Evolutionary conservation across 2,797 vertebrate genomes (phyloP), one percentile per base, ranked within the genome.

Genomic region (Sternarchorhynchus goeldii): DNA sequence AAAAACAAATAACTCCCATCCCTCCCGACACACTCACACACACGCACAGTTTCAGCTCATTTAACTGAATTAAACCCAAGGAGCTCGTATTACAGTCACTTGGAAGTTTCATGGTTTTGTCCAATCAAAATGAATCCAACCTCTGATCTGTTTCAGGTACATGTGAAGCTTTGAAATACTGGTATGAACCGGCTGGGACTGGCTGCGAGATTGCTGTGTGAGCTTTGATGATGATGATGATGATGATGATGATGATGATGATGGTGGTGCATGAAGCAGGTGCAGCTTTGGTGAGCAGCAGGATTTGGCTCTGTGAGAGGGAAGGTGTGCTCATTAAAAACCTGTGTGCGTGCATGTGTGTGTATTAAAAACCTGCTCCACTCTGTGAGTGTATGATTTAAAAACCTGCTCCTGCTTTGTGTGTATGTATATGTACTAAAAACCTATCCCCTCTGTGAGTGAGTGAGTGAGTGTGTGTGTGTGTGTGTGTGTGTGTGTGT

Each of bases 161-260:
- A 2, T 20, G 63, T n/a, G 17, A 39, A 34, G 62, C 16, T 18
- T 16, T 65, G 10, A 65, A 39, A 20, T 18, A 8, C n/a, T 20
- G 63, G 63, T 65, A 36, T 39, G 34, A 65, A n/a, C 63, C 3
- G 60, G 31, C 29, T 31, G 5, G 2, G 29, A 12, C 18, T 17
- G 32, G 25, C 1, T 25, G 25, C 25, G 25, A 25, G 25, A 25
- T 25, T 25, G 60, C 12, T 32, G 29, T 64, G 14, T 65, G 62
- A 18, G 63, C 34, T 65, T 20, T 65, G 63, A 65, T 65, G 63
- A 41, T 65, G 63, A 63, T 32, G 29, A 65, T 65, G 6, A 39
- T 6, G 5, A 45, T 50, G 63, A 41, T 39, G 29, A 64, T 36
- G 31, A 64, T 32, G 5, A 64, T 34, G 29, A 64, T 64, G 34